Percentiles rank a stretch among this genome's conserved stretches.
Evolutionary conservation across 2,113 vertebrate species (phyloP).

Genomic region (Mandrillus leucophaeus): DNA sequence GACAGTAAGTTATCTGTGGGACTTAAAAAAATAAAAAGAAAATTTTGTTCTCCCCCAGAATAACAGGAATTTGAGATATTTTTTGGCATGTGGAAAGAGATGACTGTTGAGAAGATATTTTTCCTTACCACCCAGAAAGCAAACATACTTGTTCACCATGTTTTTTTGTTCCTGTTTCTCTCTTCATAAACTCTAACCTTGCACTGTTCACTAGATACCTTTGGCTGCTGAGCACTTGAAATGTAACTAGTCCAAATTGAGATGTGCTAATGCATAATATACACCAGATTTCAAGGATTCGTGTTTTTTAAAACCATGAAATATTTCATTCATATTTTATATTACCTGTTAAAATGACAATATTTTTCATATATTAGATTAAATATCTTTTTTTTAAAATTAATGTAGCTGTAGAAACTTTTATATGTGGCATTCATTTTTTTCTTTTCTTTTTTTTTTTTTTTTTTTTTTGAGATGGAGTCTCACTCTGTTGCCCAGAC

Average conservation of each 20-base stretch:
- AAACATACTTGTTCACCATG: background rate
- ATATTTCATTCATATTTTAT: background rate
- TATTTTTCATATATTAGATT: background rate
- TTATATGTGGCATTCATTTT: background rate
- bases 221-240: background rate
- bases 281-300: background rate
- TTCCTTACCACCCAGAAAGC: background rate
- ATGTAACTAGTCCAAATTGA: background rate
- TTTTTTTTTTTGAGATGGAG: too few species aligned
- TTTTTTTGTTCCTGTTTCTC: slow-evolving; percentile 4
- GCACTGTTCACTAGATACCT: background rate
- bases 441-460: too few species aligned
- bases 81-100: background rate
- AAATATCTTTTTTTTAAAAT: background rate
- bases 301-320: background rate
- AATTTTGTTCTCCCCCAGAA: background rate
- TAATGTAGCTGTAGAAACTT: background rate
- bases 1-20: background rate
- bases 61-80: background rate
- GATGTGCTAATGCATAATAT: background rate
- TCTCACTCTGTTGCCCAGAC: too few species aligned
- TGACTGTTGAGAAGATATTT: background rate
- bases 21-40: background rate
- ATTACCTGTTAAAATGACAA: background rate
- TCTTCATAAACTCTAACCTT: background rate